These are phyloP conservation scores for Agrilus mali DNA, from an alignment of 2,888 invertebrate species.

Conservation along the genomic window DNA sequence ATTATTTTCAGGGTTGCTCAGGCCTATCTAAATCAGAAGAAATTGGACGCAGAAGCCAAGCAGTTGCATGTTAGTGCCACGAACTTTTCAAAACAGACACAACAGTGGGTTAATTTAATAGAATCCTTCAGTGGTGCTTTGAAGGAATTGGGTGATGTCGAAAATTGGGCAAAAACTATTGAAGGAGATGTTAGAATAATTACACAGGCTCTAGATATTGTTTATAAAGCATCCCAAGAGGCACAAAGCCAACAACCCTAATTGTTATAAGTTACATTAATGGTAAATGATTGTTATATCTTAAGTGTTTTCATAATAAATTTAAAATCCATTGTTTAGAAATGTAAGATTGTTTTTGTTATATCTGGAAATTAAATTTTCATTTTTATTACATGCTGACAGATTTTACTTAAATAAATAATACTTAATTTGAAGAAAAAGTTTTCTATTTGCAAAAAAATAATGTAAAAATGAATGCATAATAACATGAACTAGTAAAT, in stretches of 20 bases:
- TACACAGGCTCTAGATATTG: constrained; percentile 82
- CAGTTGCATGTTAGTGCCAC: constrained; percentile 86
- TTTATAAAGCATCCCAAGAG: constrained; percentile 65
- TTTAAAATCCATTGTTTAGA: too few relatives aligned
- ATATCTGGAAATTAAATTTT: too few relatives aligned
- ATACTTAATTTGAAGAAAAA: too few relatives aligned
- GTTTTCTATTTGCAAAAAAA: too few relatives aligned
- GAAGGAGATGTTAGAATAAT: constrained; percentile 92
- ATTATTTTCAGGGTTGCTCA: constrained; percentile 72
- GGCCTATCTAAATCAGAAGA: constrained; percentile 96
- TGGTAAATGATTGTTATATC: too few relatives aligned
- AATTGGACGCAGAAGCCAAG: constrained; percentile 94
- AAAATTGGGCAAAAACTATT: constrained; percentile 96
- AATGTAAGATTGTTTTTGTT: too few relatives aligned
- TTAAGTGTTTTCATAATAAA: too few relatives aligned
- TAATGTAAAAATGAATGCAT: too few relatives aligned
- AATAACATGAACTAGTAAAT: too few relatives aligned
- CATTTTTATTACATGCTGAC: too few relatives aligned
- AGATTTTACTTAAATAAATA: too few relatives aligned
- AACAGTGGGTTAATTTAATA: constrained; percentile 89
- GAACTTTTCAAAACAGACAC: constrained; percentile 91
- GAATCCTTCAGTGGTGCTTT: constrained; percentile 78
- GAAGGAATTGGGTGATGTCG: constrained; percentile 96
- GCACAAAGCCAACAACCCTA: constrained; percentile 7
- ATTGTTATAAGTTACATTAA: not conserved